Percentiles rank a stretch among this genome's conserved stretches.
phyloP scores from a whole-genome alignment of 64 coral and sea anemone genomes.

The Montipora sp. region DNA sequence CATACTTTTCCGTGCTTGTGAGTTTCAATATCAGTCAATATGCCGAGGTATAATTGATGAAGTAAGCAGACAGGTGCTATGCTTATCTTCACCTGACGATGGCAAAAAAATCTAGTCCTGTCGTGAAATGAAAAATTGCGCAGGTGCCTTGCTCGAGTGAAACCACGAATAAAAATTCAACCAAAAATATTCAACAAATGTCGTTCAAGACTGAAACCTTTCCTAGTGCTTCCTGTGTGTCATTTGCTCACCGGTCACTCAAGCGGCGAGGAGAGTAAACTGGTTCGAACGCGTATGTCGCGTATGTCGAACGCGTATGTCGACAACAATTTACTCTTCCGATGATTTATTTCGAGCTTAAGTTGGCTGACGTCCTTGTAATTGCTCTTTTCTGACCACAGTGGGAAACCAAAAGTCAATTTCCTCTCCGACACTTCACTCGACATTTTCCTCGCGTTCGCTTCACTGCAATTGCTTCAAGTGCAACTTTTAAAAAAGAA shows the following conservation, averaged over 20 bases:
- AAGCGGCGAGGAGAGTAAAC: background rate
- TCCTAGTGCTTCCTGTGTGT: background rate
- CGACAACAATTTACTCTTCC: too few relatives aligned
- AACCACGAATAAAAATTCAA: background rate
- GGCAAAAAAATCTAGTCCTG: background rate
- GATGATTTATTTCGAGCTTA: background rate
- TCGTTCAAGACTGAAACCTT: background rate
- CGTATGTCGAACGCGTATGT: too few relatives aligned
- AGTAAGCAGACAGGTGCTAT: conserved; percentile 17
- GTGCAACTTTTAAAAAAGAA: background rate
- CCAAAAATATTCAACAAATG: background rate
- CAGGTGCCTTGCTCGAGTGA: background rate
- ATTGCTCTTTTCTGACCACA: conserved; percentile 38
- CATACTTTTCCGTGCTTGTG: conserved; percentile 1
- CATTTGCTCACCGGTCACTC: background rate
- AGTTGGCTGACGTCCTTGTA: conserved; percentile 20
- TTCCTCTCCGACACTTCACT: background rate
- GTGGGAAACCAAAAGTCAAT: conserved; percentile 43
- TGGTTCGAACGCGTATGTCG: background rate
- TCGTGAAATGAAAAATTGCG: background rate
- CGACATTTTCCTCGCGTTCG: background rate
- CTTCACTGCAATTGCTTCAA: background rate
- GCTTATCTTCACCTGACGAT: conserved; percentile 28
- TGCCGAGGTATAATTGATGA: conserved; percentile 42
- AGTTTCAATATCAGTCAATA: conserved; percentile 50